Base-by-base conservation (phyloP, 2,797 vertebrate species). In the Falco peregrinus region DNA sequence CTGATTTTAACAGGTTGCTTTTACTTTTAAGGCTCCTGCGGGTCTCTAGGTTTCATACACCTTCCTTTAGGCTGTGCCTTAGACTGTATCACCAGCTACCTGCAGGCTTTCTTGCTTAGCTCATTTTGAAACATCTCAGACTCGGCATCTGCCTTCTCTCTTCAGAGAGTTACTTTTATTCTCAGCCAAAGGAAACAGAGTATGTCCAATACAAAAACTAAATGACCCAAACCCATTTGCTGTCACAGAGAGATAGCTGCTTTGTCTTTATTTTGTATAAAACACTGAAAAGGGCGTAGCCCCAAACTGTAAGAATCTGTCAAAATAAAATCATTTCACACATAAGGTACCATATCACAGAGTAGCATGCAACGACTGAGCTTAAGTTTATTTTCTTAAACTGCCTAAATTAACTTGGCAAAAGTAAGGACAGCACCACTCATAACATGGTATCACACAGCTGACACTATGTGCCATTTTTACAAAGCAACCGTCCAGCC, bases 1-100 rank as follows among this genome's bases (percentile, higher is more conserved):
- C 47, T 59, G 25, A 67, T 68, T 79, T 64, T 29, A 89, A 84
- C 76, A 70, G 87, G 61, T 8, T 93, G 59, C 24, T 84, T 63
- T 96, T 87, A 86, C 92, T 73, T 96, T 88, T 84, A 78, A 70
- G 65, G 73, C 61, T 78, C 88, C 65, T 70, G 51, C 70, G 16
- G 39, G 20, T 82, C 93, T 94, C 41, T 48, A 65, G 13, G 50
- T 43, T 85, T 89, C 53, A 13, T 5, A 64, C 2, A 4, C 16
- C 43, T 83, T 82, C 64, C 61, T 87, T 67, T 19, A 91, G 50
- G 60, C 51, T 0, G 0, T 53, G 39, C 39, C 37, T 70, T 45
- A 56, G 35, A 57, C 41, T 31, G 8, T 9, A 50, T 14, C 67
- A 37, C 22, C 6, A 2, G 25, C 28, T 69, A 76, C 57, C 79